A percentile compares a stretch with the other conserved stretches of the same genome.
phyloP scores from a whole-genome alignment of 2,113 vertebrate species.

The Ranitomeya variabilis region DNA sequence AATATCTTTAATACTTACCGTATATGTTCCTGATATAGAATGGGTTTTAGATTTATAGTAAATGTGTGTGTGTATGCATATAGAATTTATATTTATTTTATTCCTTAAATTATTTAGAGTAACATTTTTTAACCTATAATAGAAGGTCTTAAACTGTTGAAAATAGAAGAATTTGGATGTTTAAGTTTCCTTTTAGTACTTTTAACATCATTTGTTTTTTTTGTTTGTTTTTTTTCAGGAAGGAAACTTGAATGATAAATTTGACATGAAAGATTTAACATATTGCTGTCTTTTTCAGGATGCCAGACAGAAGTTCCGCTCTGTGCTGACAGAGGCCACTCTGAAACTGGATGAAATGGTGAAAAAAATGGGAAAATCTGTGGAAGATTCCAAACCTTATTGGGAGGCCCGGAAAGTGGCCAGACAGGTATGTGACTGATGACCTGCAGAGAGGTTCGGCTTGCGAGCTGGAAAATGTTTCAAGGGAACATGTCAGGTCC shows the following conservation, averaged over 20 bases:
- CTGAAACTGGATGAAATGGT: conserved; percentile 91
- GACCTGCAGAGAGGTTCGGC: neutral
- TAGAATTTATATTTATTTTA: too few species aligned
- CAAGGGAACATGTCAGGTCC: neutral
- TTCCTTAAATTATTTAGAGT: too few species aligned
- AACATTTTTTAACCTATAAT: too few species aligned
- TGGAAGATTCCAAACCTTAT: conserved; percentile 97
- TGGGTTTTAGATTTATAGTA: too few species aligned
- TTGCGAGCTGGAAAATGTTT: neutral
- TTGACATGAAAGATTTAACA: neutral
- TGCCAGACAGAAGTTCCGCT: conserved; percentile 91
- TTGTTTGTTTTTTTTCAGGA: conserved; percentile 4
- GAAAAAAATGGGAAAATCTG: conserved; percentile 93
- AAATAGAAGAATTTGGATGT: too few species aligned
- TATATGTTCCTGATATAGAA: too few species aligned
- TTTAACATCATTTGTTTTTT: neutral
- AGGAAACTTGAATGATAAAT: neutral
- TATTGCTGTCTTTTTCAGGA: conserved; percentile 73
- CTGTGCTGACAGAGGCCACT: conserved; percentile 88
- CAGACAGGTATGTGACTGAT: conserved; percentile 78
- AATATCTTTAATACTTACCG: too few species aligned
- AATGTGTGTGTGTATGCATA: too few species aligned
- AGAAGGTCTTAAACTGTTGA: too few species aligned
- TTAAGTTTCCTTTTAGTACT: neutral
- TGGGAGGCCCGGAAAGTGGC: conserved; percentile 93